Base-by-base conservation (phyloP, 1,140 invertebrate species). In the Drosophila teissieri region DNA sequence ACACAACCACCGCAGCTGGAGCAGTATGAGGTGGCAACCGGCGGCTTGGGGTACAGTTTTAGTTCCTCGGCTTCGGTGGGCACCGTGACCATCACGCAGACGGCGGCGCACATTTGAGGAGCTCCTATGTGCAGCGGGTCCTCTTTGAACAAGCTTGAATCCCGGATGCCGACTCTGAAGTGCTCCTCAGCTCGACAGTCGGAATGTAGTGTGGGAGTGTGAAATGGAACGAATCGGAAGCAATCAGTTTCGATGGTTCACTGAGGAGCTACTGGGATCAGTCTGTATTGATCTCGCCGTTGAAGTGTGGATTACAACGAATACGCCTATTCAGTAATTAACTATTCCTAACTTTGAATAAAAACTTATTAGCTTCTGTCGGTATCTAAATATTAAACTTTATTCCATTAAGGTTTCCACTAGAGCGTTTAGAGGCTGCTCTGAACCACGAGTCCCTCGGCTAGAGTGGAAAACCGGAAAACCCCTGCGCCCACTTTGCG, bases 1-100 rank as follows among this genome's bases (percentile, higher is more conserved):
- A n/a, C 10, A 2, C 2, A 5, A n/a, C 31, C 22, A 10, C 73
- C 42, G 36, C 73, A 76, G 17, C 10, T 69, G 40, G 31, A 5
- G 34, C 54, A 22, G 15, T 55, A 44, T 8, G 6, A n/a, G 0
- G 15, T n/a, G 11, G 12, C 7, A 6, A 0, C 45, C 22, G 7
- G 12, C 5, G 45, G 45, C 45, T 8, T 27, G 0, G 48, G 17
- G n/a, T 36, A 37, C 15, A 58, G 22, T 2, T 72, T 54, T 19
- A 24, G 19, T 69, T 86, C 82, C 63, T 82, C 74, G 46, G 55
- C 52, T 8, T 60, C 82, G 0, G 74, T 81, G 39, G 83, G 82
- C 46, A 86, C 83, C 2, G 82, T 86, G 39, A 86, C 78, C 60
- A 85, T 52, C 17, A 85, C 81, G 14, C 81, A 81, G 0, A 85